These are phyloP conservation scores for Cryptocephalus primarius DNA, from an alignment of 2,888 invertebrate genomes.

Conservation along the genomic window DNA sequence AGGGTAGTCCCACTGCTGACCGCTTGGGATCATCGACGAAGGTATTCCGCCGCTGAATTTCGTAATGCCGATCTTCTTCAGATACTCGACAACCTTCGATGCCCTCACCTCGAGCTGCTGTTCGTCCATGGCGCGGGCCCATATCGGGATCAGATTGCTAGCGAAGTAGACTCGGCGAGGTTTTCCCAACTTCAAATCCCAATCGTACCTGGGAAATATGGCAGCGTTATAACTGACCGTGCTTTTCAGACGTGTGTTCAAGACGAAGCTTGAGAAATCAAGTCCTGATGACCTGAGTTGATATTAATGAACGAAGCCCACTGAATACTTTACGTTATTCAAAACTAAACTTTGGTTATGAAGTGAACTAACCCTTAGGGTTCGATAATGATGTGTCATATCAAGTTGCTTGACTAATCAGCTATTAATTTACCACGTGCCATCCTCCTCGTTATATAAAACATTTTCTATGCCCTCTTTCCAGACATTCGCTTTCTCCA, in stretches of 20 bases:
- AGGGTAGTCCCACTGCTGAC: slow-evolving; percentile 73
- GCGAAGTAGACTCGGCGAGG: slow-evolving; percentile 56
- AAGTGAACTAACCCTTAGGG: no score
- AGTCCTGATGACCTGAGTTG: no score
- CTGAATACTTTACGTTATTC: no score
- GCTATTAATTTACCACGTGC: slow-evolving; percentile 52
- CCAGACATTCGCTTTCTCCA: slow-evolving; percentile 33
- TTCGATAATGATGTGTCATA: no score
- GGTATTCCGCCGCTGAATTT: slow-evolving; percentile 55
- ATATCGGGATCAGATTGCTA: slow-evolving; percentile 60
- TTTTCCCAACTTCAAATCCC: slow-evolving; percentile 44
- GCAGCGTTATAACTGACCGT: neutral
- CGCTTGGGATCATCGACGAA: slow-evolving; percentile 44
- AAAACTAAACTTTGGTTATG: no score
- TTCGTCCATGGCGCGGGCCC: slow-evolving; percentile 44
- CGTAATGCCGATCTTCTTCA: slow-evolving; percentile 35
- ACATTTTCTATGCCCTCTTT: slow-evolving; percentile 54
- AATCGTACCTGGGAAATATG: slow-evolving; percentile 36
- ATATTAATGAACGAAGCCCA: no score
- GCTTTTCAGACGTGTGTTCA: no score
- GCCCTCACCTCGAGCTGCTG: slow-evolving; percentile 25
- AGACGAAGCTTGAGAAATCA: no score
- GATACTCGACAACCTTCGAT: slow-evolving; percentile 42
- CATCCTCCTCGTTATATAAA: slow-evolving; percentile 66
- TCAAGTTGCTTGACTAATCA: no score